These are phyloP conservation scores for Antheraea assamensis DNA, from an alignment of 2,888 invertebrate genomes.

Conservation along the genomic window DNA sequence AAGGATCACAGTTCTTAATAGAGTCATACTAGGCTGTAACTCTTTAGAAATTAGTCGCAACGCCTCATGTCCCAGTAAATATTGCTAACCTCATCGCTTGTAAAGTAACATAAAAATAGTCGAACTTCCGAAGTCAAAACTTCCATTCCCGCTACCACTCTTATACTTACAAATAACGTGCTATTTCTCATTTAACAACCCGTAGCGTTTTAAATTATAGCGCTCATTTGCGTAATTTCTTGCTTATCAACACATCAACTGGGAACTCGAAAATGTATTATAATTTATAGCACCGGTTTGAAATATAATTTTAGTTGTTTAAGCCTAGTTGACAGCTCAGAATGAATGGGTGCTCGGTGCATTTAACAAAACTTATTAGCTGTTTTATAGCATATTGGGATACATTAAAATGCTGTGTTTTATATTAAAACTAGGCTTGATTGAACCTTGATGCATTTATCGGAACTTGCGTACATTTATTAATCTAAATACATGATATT, in stretches of 20 bases:
- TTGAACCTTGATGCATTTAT: neutral
- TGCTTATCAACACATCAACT: neutral
- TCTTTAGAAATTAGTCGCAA: too few relatives aligned
- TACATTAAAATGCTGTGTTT: neutral
- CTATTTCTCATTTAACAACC: neutral
- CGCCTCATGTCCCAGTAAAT: too few relatives aligned
- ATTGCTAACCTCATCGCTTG: too few relatives aligned
- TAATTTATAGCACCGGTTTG: constrained; percentile 1
- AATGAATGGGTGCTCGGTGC: neutral
- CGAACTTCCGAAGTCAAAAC: neutral
- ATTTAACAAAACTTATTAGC: constrained; percentile 2
- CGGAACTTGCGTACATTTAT: too few relatives aligned
- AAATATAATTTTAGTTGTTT: neutral
- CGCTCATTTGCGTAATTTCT: neutral
- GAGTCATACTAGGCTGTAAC: too few relatives aligned
- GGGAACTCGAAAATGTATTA: neutral
- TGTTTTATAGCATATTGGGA: neutral
- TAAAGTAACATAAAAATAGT: neutral
- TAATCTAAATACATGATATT: too few relatives aligned
- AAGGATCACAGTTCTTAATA: too few relatives aligned
- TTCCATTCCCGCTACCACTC: neutral
- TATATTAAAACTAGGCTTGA: neutral
- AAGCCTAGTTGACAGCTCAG: neutral
- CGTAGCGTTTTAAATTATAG: neutral
- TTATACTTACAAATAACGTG: neutral